Base-by-base conservation (phyloP, 2,113 vertebrate genomes). In the Centrocercus urophasianus region DNA sequence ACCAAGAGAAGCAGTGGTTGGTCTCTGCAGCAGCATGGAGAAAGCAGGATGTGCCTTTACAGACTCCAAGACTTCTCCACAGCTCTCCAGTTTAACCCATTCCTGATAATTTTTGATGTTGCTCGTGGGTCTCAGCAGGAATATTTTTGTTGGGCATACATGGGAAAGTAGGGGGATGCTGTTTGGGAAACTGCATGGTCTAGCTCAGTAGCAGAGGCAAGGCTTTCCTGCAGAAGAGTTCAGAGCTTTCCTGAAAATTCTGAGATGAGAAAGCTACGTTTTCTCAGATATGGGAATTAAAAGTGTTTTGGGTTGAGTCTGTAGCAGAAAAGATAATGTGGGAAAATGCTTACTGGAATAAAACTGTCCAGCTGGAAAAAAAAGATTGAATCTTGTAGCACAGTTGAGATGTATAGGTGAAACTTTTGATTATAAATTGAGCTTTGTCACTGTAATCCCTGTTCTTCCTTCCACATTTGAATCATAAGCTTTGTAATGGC, bases 11-110 rank as follows among this genome's bases (percentile, higher is more conserved):
- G 34, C 2, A 48, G 28, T 13, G n/a, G 9, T 7, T 78, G 40
- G 5, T 60, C 50, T 27, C 25, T 11, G 7, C 3, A n/a, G 54
- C 20, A 74, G 64, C 28, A 7, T 0, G 0, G 6, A 13, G 5
- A 57, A 60, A 10, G 34, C 14, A 67, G 57, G n/a, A 56, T 45
- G 66, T 14, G 13, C 19, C 60, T 76, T 83, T 87, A 54, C 1
- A 77, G 22, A 10, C 5, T 19, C 8, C 0, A 5, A 52, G 57
- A 14, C 20, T 48, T 73, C 54, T 80, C 6, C 43, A 32, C 17
- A 83, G 6, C 13, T 48, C 27, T 56, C 79, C 60, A 34, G 0
- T 52, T 77, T 14, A 43, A 16, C 11, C 8, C 10, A 8, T 72
- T 84, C 50, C 38, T 81, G 13, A 43, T 87, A 76, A 17, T 87